phyloP scores from a whole-genome alignment of 2,888 invertebrate genomes.

The Synanthedon tipuliformis region DNA sequence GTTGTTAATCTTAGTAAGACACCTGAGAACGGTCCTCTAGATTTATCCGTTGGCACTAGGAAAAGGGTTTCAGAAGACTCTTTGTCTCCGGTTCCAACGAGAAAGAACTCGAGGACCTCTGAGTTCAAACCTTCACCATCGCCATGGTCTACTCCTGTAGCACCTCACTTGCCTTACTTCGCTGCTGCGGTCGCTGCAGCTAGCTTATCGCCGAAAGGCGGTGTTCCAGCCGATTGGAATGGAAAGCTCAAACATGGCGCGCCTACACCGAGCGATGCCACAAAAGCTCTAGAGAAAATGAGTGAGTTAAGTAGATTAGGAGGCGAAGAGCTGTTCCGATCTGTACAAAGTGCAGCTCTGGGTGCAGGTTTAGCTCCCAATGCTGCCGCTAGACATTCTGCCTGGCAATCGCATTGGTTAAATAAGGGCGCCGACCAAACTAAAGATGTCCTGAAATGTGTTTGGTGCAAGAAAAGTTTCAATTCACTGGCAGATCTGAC shows the following conservation, averaged over 20 bases:
- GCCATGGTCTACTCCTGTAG: constrained; percentile 84
- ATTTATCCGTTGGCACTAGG: constrained; percentile 81
- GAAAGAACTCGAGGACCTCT: constrained; percentile 74
- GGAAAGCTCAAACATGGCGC: constrained; percentile 79
- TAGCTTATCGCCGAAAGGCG: constrained; percentile 79
- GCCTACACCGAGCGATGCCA: constrained; percentile 82
- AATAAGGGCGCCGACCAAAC: constrained; percentile 96
- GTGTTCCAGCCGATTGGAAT: constrained; percentile 76
- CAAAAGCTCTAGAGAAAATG: constrained; percentile 92
- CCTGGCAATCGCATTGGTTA: constrained; percentile 98
- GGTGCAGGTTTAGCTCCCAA: constrained; percentile 64
- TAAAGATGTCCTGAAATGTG: constrained; percentile 95
- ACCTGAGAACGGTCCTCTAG: constrained; percentile 79
- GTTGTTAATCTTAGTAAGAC: constrained; percentile 79
- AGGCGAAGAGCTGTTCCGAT: constrained; percentile 80
- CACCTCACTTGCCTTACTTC: constrained; percentile 83
- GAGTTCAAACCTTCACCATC: constrained; percentile 79
- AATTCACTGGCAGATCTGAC: constrained; percentile 94
- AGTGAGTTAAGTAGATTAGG: constrained; percentile 88
- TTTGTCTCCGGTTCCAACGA: constrained; percentile 71
- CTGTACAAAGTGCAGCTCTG: constrained; percentile 66
- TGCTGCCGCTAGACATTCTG: constrained; percentile 82
- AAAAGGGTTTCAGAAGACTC: constrained; percentile 78
- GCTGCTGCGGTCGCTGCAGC: constrained; percentile 84
- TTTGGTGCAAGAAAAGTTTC: constrained; percentile 98